Conservation (phyloP, 2,113 vertebrate genomes). For the Tachycineta bicolor region DNA sequence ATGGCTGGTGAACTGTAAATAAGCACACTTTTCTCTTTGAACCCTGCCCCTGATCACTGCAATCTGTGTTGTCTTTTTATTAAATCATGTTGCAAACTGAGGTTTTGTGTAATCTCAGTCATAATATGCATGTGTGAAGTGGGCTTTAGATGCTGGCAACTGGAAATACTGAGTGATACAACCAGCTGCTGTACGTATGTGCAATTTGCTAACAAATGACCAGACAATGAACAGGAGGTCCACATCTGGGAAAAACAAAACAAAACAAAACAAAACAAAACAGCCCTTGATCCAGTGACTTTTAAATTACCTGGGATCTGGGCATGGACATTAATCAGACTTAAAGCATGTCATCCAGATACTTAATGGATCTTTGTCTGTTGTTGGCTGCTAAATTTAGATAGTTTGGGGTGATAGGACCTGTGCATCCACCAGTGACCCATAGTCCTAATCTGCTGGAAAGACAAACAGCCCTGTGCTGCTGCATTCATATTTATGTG, state of each 20-base stretch:
- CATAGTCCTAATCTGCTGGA: rapidly evolving
- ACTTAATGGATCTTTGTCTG: background rate
- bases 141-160: background rate
- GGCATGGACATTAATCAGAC: background rate
- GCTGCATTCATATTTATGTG: background rate
- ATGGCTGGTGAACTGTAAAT: rapidly evolving
- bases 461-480: background rate
- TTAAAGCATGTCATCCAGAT: background rate
- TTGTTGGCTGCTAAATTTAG: background rate
- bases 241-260: background rate
- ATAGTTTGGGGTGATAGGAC: background rate
- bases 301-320: background rate
- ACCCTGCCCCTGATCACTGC: background rate
- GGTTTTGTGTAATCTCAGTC: background rate
- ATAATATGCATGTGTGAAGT: background rate
- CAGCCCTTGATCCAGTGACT: background rate
- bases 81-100: background rate
- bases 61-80: background rate
- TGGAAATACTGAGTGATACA: background rate
- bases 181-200: background rate
- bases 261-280: rapidly evolving
- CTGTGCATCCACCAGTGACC: background rate
- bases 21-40: background rate
- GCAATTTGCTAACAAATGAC: background rate
- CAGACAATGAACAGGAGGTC: background rate